These are phyloP conservation scores for Trichosurus vulpecula DNA, from an alignment of 2,797 vertebrate species.

Conservation along the genomic window DNA sequence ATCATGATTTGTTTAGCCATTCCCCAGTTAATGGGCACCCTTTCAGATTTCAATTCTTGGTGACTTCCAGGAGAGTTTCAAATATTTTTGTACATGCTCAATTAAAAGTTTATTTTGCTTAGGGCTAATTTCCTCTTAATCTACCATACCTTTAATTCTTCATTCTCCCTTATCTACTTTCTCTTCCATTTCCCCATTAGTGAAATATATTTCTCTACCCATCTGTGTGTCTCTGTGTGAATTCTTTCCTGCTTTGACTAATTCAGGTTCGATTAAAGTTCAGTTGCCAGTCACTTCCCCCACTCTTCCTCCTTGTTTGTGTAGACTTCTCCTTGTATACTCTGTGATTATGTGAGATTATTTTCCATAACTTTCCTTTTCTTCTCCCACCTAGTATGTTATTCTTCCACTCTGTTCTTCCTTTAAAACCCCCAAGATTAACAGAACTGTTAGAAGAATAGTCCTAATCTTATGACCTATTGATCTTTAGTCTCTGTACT, in stretches of 20 bases:
- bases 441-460: not conserved
- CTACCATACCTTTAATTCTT: not conserved
- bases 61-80: not conserved
- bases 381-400: not conserved
- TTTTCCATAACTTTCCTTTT: not conserved
- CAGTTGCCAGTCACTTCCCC: not conserved
- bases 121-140: not conserved
- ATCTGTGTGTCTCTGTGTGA: not conserved
- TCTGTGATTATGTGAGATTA: not conserved
- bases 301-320: not conserved
- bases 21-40: not conserved
- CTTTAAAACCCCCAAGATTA: not conserved
- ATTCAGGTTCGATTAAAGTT: not conserved
- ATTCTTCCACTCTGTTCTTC: not conserved
- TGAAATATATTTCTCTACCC: not conserved
- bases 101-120: not conserved
- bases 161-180: not conserved
- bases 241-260: not conserved
- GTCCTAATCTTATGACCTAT: not conserved
- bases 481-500: too few species aligned
- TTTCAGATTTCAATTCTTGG: not conserved
- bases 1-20: not conserved
- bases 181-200: not conserved
- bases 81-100: not conserved
- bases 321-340: not conserved